phyloP scores from a whole-genome alignment of 1,140 invertebrate species.

The Protaetia brevitarsis region DNA sequence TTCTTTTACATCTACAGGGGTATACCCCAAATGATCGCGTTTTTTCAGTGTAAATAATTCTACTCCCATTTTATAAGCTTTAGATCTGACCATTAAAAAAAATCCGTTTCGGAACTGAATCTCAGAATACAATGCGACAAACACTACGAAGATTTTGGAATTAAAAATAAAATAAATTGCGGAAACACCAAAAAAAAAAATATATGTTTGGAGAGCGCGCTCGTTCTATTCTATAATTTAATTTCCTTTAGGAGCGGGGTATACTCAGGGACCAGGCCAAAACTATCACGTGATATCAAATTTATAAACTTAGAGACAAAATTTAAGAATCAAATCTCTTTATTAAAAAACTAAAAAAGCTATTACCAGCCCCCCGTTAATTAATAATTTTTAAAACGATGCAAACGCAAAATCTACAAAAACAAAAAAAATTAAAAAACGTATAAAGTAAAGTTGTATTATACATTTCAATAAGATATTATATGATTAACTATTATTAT shows the following conservation, averaged over 20 bases:
- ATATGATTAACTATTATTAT: constrained; percentile 29
- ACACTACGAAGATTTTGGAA: too few relatives aligned
- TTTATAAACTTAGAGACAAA: constrained; percentile 36
- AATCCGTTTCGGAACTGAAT: too few relatives aligned
- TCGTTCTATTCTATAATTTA: too few relatives aligned
- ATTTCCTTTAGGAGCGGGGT: constrained; percentile 36
- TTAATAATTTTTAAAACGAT: neutral
- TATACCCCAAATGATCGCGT: too few relatives aligned
- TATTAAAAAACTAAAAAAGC: too few relatives aligned
- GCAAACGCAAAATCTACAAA: neutral
- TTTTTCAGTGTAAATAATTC: too few relatives aligned
- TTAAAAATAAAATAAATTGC: constrained; percentile 4
- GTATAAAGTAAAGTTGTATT: constrained; percentile 22
- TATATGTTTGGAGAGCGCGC: too few relatives aligned
- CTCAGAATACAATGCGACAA: too few relatives aligned
- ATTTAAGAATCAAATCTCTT: constrained; percentile 41
- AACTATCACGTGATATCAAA: constrained; percentile 50
- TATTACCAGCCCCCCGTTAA: constrained; percentile 21
- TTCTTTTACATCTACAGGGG: too few relatives aligned
- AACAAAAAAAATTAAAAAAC: constrained; percentile 19
- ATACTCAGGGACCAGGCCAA: constrained; percentile 50
- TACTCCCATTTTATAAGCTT: too few relatives aligned
- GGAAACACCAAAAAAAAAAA: too few relatives aligned
- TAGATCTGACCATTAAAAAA: too few relatives aligned
- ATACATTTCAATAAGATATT: constrained; percentile 45